These are phyloP conservation scores for Chiridota heheva DNA, from an alignment of 35 echinoderm and acorn worm species.

Conservation along the genomic window DNA sequence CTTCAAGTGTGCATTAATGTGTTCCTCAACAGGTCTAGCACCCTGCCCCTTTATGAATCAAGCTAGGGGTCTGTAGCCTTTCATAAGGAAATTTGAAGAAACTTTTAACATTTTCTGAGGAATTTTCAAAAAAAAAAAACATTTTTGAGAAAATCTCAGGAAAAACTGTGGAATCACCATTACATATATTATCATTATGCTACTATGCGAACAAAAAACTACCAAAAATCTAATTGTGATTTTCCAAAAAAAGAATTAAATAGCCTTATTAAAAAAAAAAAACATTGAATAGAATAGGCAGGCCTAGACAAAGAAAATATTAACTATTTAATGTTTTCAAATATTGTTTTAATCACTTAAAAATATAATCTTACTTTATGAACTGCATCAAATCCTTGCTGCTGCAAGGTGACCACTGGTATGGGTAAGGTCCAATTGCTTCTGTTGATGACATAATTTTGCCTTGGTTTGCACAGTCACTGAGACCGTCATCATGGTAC, in stretches of 20 bases:
- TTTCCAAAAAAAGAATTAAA: background rate
- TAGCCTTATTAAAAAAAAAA: background rate
- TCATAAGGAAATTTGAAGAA: no score
- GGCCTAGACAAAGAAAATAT: background rate
- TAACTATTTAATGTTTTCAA: background rate
- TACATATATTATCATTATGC: no score
- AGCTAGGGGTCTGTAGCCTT: no score
- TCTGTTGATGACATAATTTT: slow-evolving; percentile 77
- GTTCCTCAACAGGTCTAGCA: no score
- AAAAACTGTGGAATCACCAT: no score
- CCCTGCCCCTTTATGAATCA: no score
- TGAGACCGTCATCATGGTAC: slow-evolving; percentile 75
- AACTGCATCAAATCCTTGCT: slow-evolving; percentile 56
- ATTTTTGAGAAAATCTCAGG: no score
- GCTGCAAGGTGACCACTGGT: slow-evolving; percentile 81
- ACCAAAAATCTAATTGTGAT: no score
- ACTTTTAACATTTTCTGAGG: no score
- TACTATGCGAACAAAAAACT: no score
- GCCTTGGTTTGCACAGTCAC: slow-evolving; percentile 53
- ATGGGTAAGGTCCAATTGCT: slow-evolving; percentile 46
- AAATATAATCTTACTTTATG: slow-evolving; percentile 63
- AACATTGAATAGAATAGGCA: background rate
- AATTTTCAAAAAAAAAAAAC: no score
- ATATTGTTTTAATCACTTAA: background rate
- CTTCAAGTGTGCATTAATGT: no score